phyloP scores from a whole-genome alignment of 1,140 invertebrate species.

The Littorina saxatilis region DNA sequence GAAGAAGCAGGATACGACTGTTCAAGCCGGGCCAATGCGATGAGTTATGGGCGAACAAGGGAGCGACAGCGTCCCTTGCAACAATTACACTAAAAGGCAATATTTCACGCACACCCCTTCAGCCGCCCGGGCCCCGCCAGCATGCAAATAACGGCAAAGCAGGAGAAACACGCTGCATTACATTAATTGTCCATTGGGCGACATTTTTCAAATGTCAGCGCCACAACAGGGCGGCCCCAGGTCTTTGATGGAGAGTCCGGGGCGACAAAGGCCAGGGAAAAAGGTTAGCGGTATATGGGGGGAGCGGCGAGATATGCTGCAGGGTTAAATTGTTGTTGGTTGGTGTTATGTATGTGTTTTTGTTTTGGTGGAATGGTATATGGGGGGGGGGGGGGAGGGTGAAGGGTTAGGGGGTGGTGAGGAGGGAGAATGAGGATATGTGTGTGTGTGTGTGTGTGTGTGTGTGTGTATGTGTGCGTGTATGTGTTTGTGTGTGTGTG shows the following conservation, averaged over 20 bases:
- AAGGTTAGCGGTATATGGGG: not conserved
- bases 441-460: constrained; percentile 7
- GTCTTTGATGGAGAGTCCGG: constrained; percentile 17
- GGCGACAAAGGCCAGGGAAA: not conserved
- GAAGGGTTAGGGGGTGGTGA: too few species aligned
- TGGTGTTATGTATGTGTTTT: too few species aligned
- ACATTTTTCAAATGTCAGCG: constrained; percentile 30
- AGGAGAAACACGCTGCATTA: constrained; percentile 25
- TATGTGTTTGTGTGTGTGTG: not conserved
- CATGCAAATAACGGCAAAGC: constrained; percentile 28
- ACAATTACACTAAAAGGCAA: constrained; percentile 36
- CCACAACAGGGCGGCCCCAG: not conserved
- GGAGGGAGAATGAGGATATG: not conserved
- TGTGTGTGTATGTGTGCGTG: constrained; percentile 2
- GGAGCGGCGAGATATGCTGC: too few species aligned
- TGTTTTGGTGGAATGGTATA: too few species aligned
- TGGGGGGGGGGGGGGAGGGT: too few species aligned
- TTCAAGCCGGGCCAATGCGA: not conserved
- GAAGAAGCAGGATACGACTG: too few species aligned
- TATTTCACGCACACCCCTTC: constrained; percentile 10
- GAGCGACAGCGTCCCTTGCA: constrained; percentile 17
- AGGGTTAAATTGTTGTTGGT: not conserved
- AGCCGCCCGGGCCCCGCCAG: not conserved
- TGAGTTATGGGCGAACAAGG: constrained; percentile 27
- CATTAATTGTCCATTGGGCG: constrained; percentile 30